A percentile compares a stretch with the other conserved stretches of the same genome.
phyloP scores from a whole-genome alignment of 2,888 invertebrate species.

The Buathra laborator region DNA sequence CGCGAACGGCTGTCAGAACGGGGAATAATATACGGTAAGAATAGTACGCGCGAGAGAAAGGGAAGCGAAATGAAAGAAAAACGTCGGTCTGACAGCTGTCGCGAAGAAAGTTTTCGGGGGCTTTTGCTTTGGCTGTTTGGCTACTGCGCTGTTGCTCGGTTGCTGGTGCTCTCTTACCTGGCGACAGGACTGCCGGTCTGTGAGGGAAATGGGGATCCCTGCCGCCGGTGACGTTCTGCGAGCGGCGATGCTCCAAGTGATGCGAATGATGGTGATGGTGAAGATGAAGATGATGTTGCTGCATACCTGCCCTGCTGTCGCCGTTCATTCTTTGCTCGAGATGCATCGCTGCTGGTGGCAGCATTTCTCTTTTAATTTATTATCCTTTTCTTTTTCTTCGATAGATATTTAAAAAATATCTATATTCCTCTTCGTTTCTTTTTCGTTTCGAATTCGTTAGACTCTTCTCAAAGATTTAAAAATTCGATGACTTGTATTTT shows the following conservation, averaged over 20 bases:
- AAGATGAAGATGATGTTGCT: conserved; percentile 73
- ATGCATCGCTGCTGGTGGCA: conserved; percentile 77
- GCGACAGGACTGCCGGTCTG: conserved; percentile 72
- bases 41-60: background rate
- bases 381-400: conserved; percentile 7
- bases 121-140: background rate
- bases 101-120: conserved; percentile 12
- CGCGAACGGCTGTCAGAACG: background rate
- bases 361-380: conserved; percentile 66
- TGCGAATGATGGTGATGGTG: conserved; percentile 73
- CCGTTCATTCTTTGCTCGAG: conserved; percentile 76
- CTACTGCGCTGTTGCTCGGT: conserved; percentile 16
- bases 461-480: background rate
- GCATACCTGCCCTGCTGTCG: conserved; percentile 74
- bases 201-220: conserved; percentile 72
- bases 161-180: conserved; percentile 71
- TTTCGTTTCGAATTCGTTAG: background rate
- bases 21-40: background rate
- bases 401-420: conserved; percentile 10
- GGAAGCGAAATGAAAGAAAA: conserved; percentile 31
- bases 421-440: conserved; percentile 1
- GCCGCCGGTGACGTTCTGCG: conserved; percentile 68
- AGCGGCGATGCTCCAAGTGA: conserved; percentile 71
- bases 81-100: conserved; percentile 46
- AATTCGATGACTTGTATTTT: background rate